Conservation (phyloP, 2,888 invertebrate species). For the Agriopis marginaria region DNA sequence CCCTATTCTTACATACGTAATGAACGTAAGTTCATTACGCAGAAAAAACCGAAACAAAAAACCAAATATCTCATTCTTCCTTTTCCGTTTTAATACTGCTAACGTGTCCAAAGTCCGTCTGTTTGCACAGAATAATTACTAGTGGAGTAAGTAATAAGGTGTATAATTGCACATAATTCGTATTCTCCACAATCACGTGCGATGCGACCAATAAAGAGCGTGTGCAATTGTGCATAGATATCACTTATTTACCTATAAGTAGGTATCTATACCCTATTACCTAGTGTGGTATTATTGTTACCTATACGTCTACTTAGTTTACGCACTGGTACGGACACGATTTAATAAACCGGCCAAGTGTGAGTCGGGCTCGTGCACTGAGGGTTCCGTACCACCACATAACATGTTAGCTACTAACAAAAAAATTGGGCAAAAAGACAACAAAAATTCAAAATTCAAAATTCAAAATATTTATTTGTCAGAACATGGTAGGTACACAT, state of each 20-base stretch:
- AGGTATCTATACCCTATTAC: neutral
- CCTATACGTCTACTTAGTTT: too few species aligned
- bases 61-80: neutral
- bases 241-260: neutral
- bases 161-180: neutral
- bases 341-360: neutral
- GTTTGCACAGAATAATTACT: neutral
- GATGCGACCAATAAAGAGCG: neutral
- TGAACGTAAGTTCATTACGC: too few species aligned
- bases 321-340: neutral
- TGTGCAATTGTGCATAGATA: conserved; percentile 13
- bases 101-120: neutral
- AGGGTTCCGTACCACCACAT: too few species aligned
- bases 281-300: neutral
- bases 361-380: too few species aligned
- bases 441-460: too few species aligned
- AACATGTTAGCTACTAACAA: too few species aligned
- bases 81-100: conserved; percentile 6
- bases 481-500: too few species aligned
- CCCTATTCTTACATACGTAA: too few species aligned
- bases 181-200: conserved; percentile 11
- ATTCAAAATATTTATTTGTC: too few species aligned
- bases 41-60: neutral
- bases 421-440: too few species aligned
- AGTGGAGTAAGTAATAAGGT: neutral